Percentiles rank a stretch among this genome's conserved stretches.
These are phyloP conservation scores for Camelus dromedarius DNA, from an alignment of 2,113 vertebrate species.

Conservation along the genomic window DNA sequence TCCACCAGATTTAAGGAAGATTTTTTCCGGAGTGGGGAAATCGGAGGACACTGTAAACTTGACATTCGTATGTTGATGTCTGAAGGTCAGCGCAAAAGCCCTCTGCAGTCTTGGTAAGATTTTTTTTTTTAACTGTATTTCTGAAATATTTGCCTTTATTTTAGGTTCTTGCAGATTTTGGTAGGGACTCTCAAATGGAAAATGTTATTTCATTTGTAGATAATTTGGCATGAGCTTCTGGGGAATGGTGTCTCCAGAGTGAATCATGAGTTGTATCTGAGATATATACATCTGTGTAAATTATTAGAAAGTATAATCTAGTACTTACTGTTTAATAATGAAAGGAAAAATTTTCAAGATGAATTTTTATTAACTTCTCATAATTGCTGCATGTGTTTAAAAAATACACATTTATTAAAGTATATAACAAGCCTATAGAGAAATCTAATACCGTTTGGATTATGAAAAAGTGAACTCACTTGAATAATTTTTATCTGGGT, in stretches of 20 bases:
- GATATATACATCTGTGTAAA: neutral
- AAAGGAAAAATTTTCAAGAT: constrained; percentile 14
- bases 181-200: constrained; percentile 4
- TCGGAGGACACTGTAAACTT: constrained; percentile 94
- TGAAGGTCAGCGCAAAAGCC: constrained; percentile 96
- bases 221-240: neutral
- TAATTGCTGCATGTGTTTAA: neutral
- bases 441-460: neutral
- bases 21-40: constrained; percentile 93
- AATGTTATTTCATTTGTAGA: constrained; percentile 22
- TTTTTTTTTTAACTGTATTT: constrained; percentile 47
- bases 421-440: neutral
- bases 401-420: neutral
- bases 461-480: neutral
- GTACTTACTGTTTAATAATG: neutral
- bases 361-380: neutral
- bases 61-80: constrained; percentile 86
- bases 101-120: constrained; percentile 97
- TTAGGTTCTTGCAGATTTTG: neutral
- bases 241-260: neutral
- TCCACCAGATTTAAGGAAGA: constrained; percentile 92
- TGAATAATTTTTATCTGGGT: neutral
- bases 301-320: neutral
- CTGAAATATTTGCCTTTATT: constrained; percentile 21
- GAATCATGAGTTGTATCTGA: neutral